Evolutionary conservation across 2,888 invertebrate species (phyloP).

Genomic region (Nemotelus nigrinus): DNA sequence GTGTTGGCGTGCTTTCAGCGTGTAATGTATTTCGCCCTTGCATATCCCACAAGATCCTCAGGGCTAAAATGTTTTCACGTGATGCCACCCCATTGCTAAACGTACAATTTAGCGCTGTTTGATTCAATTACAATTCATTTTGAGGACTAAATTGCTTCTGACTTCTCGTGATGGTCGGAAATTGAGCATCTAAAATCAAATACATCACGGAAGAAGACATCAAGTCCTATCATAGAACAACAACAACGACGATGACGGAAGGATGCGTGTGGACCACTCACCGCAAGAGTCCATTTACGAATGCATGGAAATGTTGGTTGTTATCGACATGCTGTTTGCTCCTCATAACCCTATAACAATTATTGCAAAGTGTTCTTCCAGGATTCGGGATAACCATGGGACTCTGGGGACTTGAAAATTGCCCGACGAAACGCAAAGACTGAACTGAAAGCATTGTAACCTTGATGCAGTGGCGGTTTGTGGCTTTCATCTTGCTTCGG

Average conservation of each 20-base stretch:
- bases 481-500: constrained; percentile 15
- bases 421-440: neutral
- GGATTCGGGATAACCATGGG: constrained; percentile 21
- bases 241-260: too few relatives aligned
- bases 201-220: constrained; percentile 25
- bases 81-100: constrained; percentile 20
- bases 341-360: constrained; percentile 33
- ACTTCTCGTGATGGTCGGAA: constrained; percentile 42
- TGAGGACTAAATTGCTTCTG: constrained; percentile 45
- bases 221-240: neutral
- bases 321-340: neutral
- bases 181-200: constrained; percentile 38
- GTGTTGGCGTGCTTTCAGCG: too few relatives aligned
- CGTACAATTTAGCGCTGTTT: constrained; percentile 45
- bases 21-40: neutral
- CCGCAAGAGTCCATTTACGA: neutral
- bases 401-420: constrained; percentile 15
- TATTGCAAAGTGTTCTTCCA: constrained; percentile 18
- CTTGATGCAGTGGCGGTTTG: constrained; percentile 15
- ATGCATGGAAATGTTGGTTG: constrained; percentile 12
- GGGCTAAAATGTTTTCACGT: constrained; percentile 17
- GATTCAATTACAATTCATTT: constrained; percentile 47
- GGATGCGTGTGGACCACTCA: constrained; percentile 1
- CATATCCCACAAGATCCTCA: constrained; percentile 3
- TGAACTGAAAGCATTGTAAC: neutral